Base-by-base conservation (phyloP, 2,113 vertebrate genomes). In the Brachyhypopomus occidentalis region DNA sequence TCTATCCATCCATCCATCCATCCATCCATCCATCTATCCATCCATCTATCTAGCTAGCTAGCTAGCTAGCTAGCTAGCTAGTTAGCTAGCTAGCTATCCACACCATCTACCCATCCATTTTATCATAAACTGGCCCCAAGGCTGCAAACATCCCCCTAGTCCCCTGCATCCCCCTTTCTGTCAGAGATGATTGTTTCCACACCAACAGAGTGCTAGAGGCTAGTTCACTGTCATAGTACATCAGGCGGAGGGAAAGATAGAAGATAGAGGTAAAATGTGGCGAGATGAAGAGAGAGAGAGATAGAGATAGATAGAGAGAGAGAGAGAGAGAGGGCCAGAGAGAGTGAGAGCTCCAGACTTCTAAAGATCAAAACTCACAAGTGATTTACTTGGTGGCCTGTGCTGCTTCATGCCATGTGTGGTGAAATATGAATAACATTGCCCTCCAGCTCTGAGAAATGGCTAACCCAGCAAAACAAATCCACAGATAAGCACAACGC, bases 181-280 rank as follows among this genome's bases (percentile, higher is more conserved):
- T 94, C 93, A 92, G 85, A 91, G 91, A 88, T 89, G 92, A 93
- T 94, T 93, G 91, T 93, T 93, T 93, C 92, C 92, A 92, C 90
- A 85, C 92, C 90, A 93, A 87, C 90, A 89, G 89, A 93, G 89
- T 83, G 91, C 93, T 92, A 88, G 83, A 72, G 92, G 93, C 91
- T 79, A 89, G 80, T 85, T 85, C 88, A 90, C 90, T 93, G 92
- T 93, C 92, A 94, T 91, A 91, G 88, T 88, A 86, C 92, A 93
- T 92, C 92, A 93, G 88, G 87, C 88, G 84, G 88, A 86, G 88
- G 85, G 83, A 88, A 88, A 88, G 85, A 83, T 84, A 66, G 89
- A 75, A 11, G 75, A 86, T 86, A 86, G 83, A 74, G 83, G 80
- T 75, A 75, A 78, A 70, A 79, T 36, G 77, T 66, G 73, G 72